A percentile compares a stretch with the other conserved stretches of the same genome.
Evolutionary conservation across 2,113 vertebrate species (phyloP).

Genomic region (Gallinago media): DNA sequence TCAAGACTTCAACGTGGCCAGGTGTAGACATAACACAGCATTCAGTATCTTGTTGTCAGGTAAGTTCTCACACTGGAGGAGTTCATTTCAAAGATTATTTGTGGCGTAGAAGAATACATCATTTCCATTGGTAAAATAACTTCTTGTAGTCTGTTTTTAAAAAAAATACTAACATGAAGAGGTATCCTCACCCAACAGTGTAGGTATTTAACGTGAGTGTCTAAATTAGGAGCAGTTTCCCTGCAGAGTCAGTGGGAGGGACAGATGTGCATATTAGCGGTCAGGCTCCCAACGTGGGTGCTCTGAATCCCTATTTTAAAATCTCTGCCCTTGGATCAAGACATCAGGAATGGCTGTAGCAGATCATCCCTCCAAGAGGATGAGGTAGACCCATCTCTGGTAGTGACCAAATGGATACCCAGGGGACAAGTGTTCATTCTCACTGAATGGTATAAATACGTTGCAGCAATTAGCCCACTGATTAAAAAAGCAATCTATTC

Average conservation of each 20-base stretch:
- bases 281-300: background rate
- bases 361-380: background rate
- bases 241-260: background rate
- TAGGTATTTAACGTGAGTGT: background rate
- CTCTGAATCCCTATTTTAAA: background rate
- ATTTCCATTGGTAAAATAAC: background rate
- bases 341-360: background rate
- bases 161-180: background rate
- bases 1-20: background rate
- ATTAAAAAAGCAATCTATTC: background rate
- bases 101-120: background rate
- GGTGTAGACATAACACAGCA: background rate
- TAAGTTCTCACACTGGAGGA: background rate
- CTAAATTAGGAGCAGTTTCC: background rate
- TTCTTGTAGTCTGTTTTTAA: background rate
- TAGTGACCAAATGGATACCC: background rate
- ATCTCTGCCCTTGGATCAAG: background rate
- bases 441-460: background rate
- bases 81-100: background rate
- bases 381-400: background rate
- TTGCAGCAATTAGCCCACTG: background rate
- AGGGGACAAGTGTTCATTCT: background rate
- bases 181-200: background rate
- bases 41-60: background rate
- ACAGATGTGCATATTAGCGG: too few relatives aligned